Evolutionary conservation across 2,888 invertebrate species (phyloP).

Genomic region (Drosophila nigricruria): DNA sequence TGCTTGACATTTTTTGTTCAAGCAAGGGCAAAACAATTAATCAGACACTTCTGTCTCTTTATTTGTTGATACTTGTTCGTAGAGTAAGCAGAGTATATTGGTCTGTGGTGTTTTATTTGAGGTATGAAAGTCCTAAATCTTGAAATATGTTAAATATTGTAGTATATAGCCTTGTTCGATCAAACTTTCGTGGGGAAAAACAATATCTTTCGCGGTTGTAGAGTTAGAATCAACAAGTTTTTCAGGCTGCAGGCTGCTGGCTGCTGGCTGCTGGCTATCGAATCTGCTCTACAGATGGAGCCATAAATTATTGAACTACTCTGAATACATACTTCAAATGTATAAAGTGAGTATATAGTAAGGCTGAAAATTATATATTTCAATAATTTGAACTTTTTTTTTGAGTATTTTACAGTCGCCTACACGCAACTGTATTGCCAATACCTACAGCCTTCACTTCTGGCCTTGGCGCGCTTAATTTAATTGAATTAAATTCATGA

Average conservation of each 20-base stretch:
- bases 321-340: not conserved
- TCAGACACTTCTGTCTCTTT: slow-evolving; percentile 35
- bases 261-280: not conserved
- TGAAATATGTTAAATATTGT: too few relatives aligned
- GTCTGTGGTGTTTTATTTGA: too few relatives aligned
- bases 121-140: too few relatives aligned
- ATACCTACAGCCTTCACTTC: not conserved
- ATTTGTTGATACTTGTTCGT: not conserved
- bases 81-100: not conserved
- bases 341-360: not conserved
- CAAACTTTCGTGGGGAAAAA: not conserved
- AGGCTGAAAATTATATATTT: not conserved
- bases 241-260: not conserved
- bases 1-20: slow-evolving; percentile 27
- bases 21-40: slow-evolving; percentile 45
- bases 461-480: slow-evolving; percentile 38
- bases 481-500: slow-evolving; percentile 59
- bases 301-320: not conserved
- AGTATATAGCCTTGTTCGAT: not conserved
- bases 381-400: not conserved
- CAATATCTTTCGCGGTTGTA: not conserved
- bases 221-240: not conserved
- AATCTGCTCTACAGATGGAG: not conserved
- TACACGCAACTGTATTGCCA: not conserved
- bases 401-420: not conserved